Conservation (phyloP, 2,113 vertebrate species). For the Vulpes lagopus region DNA sequence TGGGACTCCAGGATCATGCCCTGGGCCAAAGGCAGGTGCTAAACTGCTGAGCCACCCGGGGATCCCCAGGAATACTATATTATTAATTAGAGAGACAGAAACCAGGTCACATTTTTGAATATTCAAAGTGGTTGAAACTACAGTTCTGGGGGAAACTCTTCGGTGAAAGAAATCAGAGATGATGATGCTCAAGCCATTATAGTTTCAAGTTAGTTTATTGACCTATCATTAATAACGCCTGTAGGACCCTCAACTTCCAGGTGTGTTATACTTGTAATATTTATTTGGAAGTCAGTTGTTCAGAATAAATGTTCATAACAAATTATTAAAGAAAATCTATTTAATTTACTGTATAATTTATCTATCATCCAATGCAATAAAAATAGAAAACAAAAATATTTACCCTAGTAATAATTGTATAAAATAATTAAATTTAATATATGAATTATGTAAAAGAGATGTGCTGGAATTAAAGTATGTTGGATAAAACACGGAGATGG, state of each 20-base stretch:
- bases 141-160: not conserved
- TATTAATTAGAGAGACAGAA: not conserved
- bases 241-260: not conserved
- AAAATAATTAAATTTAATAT: not conserved
- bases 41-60: too few relatives aligned
- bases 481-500: not conserved
- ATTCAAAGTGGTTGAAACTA: not conserved
- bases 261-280: not conserved
- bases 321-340: not conserved
- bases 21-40: too few relatives aligned
- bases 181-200: not conserved
- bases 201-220: not conserved
- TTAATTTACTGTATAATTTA: not conserved
- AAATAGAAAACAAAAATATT: not conserved
- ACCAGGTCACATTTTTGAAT: not conserved
- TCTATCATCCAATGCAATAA: not conserved
- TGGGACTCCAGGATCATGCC: too few relatives aligned
- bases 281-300: not conserved
- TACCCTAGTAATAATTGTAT: not conserved
- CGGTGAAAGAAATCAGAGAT: not conserved
- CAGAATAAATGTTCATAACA: not conserved
- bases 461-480: not conserved
- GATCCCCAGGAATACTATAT: not conserved
- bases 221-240: not conserved
- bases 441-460: not conserved